Percentiles rank a stretch among this genome's conserved stretches.
These are phyloP conservation scores for Capreolus pygargus DNA, from an alignment of 2,113 vertebrate species.

Conservation along the genomic window DNA sequence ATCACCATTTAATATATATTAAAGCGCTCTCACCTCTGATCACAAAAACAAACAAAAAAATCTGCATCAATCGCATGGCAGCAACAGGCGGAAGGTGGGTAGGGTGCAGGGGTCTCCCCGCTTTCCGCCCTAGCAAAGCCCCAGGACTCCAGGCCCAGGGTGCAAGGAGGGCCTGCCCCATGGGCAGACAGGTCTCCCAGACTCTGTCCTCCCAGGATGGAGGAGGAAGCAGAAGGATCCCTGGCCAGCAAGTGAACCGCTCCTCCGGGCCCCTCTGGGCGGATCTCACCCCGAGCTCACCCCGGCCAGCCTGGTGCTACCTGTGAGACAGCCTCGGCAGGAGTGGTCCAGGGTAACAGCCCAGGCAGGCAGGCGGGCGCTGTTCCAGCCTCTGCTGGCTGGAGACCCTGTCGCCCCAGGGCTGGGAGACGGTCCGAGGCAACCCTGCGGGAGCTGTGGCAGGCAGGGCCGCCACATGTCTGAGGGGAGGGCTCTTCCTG, in stretches of 20 bases:
- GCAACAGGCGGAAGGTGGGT: conserved; percentile 29
- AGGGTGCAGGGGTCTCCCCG: fast-evolving
- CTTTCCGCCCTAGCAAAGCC: background rate
- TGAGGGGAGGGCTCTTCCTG: background rate
- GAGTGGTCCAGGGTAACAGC: background rate
- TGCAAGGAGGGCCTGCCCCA: background rate
- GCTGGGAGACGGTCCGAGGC: background rate
- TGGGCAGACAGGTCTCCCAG: fast-evolving
- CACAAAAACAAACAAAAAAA: conserved; percentile 78
- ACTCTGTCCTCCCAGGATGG: fast-evolving
- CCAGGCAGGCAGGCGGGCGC: background rate
- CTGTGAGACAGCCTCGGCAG: background rate
- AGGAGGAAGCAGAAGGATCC: background rate
- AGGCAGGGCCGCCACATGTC: fast-evolving
- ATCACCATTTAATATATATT: conserved; percentile 84
- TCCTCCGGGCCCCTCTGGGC: fast-evolving
- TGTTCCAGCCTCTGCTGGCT: no score
- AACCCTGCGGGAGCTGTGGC: fast-evolving
- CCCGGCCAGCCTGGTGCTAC: fast-evolving
- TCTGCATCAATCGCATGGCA: conserved; percentile 61
- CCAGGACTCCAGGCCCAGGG: no score
- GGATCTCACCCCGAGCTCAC: fast-evolving
- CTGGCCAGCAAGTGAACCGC: background rate
- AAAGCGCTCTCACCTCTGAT: conserved; percentile 78
- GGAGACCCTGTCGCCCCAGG: fast-evolving